Evolutionary conservation across 1,140 invertebrate species (phyloP).

Genomic region (Eurosta solidaginis): DNA sequence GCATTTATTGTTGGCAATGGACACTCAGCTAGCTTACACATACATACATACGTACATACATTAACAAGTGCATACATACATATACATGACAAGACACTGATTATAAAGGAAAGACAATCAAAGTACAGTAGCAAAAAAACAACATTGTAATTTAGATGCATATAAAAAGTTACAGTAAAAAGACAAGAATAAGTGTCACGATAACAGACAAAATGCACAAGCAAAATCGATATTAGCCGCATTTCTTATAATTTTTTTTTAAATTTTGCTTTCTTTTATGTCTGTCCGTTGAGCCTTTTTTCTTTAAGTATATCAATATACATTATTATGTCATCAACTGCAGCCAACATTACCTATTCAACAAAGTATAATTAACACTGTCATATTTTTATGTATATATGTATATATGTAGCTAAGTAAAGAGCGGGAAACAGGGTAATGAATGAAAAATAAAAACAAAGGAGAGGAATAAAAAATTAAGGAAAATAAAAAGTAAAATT

Average conservation of each 20-base stretch:
- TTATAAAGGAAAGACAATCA: slow-evolving; percentile 3
- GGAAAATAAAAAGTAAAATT: neutral
- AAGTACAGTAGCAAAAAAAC: neutral
- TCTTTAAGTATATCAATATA: neutral
- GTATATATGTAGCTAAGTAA: neutral
- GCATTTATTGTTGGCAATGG: slow-evolving; percentile 6
- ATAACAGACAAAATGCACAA: neutral
- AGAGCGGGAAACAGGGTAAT: neutral
- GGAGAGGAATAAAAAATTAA: neutral
- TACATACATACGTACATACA: neutral
- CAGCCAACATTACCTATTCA: slow-evolving; percentile 20
- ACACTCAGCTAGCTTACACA: neutral
- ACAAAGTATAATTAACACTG: slow-evolving; percentile 19
- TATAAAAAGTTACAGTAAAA: neutral
- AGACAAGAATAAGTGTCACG: neutral
- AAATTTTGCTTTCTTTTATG: neutral
- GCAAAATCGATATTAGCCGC: neutral
- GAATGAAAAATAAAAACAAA: neutral
- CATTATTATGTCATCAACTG: slow-evolving; percentile 20
- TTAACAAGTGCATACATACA: neutral
- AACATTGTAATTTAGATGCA: no score
- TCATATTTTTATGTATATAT: neutral
- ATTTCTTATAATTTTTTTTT: neutral
- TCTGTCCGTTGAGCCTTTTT: neutral
- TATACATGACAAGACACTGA: neutral